Evolutionary conservation across 2,113 vertebrate genomes (phyloP).

Genomic region (Calidris pugnax): DNA sequence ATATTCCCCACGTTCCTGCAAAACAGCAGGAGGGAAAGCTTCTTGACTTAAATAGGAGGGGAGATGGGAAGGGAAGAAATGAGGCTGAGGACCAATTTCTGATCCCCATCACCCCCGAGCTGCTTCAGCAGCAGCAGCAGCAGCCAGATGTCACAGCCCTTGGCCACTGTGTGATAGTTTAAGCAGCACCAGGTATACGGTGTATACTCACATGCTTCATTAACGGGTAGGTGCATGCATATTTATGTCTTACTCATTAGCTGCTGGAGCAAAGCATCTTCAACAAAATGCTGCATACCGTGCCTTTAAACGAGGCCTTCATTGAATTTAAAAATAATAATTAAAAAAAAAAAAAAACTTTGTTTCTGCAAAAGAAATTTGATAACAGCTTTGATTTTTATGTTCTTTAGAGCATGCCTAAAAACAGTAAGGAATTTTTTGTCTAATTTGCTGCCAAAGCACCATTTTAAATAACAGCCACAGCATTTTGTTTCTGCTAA

Average conservation of each 20-base stretch:
- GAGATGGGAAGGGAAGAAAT: not conserved
- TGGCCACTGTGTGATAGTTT: not conserved
- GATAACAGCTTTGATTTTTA: constrained; percentile 1
- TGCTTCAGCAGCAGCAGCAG: not conserved
- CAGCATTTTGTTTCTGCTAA: constrained; percentile 57
- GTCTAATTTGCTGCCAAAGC: constrained; percentile 20
- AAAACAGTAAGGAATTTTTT: not conserved
- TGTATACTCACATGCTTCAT: constrained; percentile 9
- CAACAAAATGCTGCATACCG: constrained; percentile 3
- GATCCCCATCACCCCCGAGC: not conserved
- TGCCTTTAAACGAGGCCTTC: not conserved
- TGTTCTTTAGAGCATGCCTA: not conserved
- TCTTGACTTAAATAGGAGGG: not conserved
- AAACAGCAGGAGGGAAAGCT: not conserved
- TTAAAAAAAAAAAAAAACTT: not conserved
- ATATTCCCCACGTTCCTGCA: not conserved
- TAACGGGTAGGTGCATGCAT: constrained; percentile 60
- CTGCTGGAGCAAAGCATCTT: constrained; percentile 41
- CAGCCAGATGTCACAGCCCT: not conserved
- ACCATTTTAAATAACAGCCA: not conserved
- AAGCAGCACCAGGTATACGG: constrained; percentile 5
- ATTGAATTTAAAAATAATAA: not conserved
- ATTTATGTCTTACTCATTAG: constrained; percentile 58
- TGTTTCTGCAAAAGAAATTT: not conserved
- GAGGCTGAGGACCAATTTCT: not conserved